Conservation (phyloP, 1,140 invertebrate species). For the Trigoniulus corallinus region DNA sequence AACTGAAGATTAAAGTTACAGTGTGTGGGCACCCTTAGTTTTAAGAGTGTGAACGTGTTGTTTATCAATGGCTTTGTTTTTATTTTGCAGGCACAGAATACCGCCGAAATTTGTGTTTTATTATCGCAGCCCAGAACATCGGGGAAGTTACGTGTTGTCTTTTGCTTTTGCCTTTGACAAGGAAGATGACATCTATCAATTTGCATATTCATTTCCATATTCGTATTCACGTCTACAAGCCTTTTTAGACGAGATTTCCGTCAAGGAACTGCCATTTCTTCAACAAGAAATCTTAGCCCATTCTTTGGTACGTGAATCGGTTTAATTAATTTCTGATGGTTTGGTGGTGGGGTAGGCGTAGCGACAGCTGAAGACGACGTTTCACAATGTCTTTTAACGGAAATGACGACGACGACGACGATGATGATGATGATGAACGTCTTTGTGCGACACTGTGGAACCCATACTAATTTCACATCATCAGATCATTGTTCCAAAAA, state of each 20-base stretch:
- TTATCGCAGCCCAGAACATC: slow-evolving; percentile 74
- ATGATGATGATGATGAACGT: not conserved
- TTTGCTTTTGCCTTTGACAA: slow-evolving; percentile 87
- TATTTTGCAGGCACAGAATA: slow-evolving; percentile 51
- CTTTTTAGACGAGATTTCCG: slow-evolving; percentile 59
- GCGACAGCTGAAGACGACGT: not conserved
- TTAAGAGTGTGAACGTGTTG: no score
- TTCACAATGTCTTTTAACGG: not conserved
- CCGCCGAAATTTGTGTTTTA: slow-evolving; percentile 80
- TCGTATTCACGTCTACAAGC: slow-evolving; percentile 77
- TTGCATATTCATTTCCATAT: slow-evolving; percentile 81
- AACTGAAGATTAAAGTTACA: no score
- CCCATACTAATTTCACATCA: no score
- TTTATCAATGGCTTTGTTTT: no score
- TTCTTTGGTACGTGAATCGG: slow-evolving; percentile 45
- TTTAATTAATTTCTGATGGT: no score
- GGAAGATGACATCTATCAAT: slow-evolving; percentile 83
- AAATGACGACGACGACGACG: not conserved
- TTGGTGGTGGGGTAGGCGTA: not conserved
- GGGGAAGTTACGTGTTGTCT: slow-evolving; percentile 81
- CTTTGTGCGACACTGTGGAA: no score
- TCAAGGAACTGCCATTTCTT: slow-evolving; percentile 38
- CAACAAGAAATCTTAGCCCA: slow-evolving; percentile 48
- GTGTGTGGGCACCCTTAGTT: no score
- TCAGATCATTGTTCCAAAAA: no score